Evolutionary conservation across 2,113 vertebrate species (phyloP).

Genomic region (Notechis scutatus): DNA sequence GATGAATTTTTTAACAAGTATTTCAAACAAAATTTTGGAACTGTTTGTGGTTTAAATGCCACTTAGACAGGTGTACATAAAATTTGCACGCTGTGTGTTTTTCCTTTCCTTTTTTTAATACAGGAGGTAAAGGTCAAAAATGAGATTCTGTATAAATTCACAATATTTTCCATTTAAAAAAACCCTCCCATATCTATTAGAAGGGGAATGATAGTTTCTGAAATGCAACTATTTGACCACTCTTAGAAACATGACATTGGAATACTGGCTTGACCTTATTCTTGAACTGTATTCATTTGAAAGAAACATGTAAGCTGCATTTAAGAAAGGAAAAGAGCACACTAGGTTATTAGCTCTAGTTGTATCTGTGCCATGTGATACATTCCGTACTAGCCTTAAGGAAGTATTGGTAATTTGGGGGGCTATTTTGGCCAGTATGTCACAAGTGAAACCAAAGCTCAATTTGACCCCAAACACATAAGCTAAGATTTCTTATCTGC

Average conservation of each 20-base stretch:
- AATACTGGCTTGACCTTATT: background rate
- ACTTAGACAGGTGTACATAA: background rate
- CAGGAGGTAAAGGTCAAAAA: background rate
- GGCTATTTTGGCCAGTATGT: background rate
- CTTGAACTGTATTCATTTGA: background rate
- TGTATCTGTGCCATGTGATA: background rate
- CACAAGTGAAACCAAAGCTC: background rate
- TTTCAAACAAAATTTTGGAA: background rate
- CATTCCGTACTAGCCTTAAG: background rate
- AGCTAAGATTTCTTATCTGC: background rate
- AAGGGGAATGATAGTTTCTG: too few species aligned
- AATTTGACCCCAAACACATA: background rate
- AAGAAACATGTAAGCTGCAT: background rate
- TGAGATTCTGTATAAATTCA: background rate
- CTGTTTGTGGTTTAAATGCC: background rate
- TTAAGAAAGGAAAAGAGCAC: background rate
- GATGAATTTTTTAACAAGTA: background rate
- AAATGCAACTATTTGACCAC: background rate
- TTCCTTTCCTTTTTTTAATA: background rate
- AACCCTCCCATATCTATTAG: background rate
- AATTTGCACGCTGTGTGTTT: background rate
- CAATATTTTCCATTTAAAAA: background rate
- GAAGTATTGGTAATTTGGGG: background rate
- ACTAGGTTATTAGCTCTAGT: background rate
- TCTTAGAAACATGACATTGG: background rate